These are phyloP conservation scores for Hydropotes inermis DNA, from an alignment of 2,113 vertebrate genomes.

Conservation along the genomic window DNA sequence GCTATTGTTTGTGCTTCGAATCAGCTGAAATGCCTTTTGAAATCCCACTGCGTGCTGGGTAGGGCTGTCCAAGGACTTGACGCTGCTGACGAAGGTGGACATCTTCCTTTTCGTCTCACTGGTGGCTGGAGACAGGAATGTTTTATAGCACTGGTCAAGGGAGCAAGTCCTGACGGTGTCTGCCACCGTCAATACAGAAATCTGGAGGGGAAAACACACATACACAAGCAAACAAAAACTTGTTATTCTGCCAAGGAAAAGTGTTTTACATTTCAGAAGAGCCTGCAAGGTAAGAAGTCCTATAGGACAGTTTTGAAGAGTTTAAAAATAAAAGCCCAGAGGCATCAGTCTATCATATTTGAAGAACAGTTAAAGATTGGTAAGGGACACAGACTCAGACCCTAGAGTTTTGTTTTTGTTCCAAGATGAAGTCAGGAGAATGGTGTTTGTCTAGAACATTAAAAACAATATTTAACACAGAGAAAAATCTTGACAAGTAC, in stretches of 20 bases:
- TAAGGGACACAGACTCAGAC: not conserved
- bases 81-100: conserved; percentile 92
- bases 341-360: conserved; percentile 33
- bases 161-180: conserved; percentile 94
- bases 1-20: conserved; percentile 92
- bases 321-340: conserved; percentile 47
- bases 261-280: not conserved
- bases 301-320: not conserved
- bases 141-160: conserved; percentile 97
- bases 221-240: not conserved
- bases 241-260: conserved; percentile 20
- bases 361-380: conserved; percentile 28
- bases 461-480: not conserved
- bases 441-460: not conserved
- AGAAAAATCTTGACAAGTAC: not conserved
- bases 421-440: not conserved
- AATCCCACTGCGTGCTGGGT: conserved; percentile 95
- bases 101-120: conserved; percentile 98
- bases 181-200: conserved; percentile 93
- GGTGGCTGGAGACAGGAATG: conserved; percentile 95
- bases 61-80: conserved; percentile 91
- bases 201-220: conserved; percentile 79
- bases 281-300: not conserved
- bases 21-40: conserved; percentile 96
- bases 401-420: not conserved